Evolutionary conservation across 2,113 vertebrate species (phyloP).

Genomic region (Haplotaxodon microlepis): DNA sequence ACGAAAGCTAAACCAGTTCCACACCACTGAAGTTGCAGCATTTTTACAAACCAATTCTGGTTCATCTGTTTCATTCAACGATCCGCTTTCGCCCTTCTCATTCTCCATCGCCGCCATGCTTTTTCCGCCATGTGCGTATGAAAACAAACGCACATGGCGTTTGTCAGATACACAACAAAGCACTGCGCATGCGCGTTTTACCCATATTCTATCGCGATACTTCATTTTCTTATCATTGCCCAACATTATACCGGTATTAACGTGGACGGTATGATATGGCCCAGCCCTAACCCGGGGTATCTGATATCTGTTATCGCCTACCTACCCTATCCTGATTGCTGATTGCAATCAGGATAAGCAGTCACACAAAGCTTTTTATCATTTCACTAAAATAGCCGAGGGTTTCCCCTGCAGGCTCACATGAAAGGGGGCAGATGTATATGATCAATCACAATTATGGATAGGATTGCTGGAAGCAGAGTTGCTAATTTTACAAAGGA

Average conservation of each 20-base stretch:
- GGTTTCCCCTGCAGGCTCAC: background rate
- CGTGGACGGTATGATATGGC: background rate
- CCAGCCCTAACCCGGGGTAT: background rate
- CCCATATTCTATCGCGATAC: rapidly evolving
- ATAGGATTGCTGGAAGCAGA: background rate
- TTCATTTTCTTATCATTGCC: background rate
- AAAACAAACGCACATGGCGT: background rate
- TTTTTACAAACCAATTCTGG: background rate
- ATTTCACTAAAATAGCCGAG: background rate
- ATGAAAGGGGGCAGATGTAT: background rate
- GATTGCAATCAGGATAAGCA: background rate
- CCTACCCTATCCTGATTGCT: background rate
- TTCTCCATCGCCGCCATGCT: rapidly evolving
- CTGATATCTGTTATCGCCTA: background rate
- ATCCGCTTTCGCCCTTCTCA: rapidly evolving
- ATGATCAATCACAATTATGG: background rate
- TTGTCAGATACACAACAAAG: background rate
- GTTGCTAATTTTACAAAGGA: background rate
- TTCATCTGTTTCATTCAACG: rapidly evolving
- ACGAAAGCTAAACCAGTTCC: rapidly evolving
- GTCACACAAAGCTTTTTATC: background rate
- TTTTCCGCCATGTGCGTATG: background rate
- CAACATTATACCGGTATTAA: rapidly evolving
- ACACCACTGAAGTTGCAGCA: rapidly evolving
- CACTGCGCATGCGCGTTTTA: rapidly evolving